These are phyloP conservation scores for Acanthosepion esculentum DNA, from an alignment of 2,888 invertebrate genomes.

Conservation along the genomic window DNA sequence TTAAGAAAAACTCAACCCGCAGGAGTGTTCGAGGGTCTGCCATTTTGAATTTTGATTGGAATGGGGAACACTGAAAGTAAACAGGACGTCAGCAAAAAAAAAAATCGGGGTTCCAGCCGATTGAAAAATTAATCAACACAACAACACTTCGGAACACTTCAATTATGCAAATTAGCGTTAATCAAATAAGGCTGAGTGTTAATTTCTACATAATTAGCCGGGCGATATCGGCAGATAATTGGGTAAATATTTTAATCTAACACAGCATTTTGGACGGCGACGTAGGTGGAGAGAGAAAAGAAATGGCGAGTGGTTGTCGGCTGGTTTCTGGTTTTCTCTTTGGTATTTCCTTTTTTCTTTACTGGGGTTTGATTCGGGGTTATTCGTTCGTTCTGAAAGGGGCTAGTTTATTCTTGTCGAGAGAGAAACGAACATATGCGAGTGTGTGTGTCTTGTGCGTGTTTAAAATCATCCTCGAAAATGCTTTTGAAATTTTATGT, in stretches of 20 bases:
- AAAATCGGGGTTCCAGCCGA: constrained; percentile 6
- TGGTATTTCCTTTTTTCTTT: background rate
- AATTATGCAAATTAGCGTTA: constrained; percentile 33
- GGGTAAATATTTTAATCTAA: constrained; percentile 15
- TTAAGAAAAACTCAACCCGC: background rate
- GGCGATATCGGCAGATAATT: background rate
- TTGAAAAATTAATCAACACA: constrained; percentile 33
- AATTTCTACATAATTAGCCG: constrained; percentile 33
- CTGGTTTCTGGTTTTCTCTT: background rate
- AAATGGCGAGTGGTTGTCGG: background rate
- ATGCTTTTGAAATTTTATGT: background rate
- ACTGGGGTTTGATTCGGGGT: background rate
- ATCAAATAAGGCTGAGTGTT: constrained; percentile 33
- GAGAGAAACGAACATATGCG: background rate
- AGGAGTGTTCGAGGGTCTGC: background rate
- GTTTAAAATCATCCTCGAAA: background rate
- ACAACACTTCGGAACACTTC: constrained; percentile 22
- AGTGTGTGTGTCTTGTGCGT: background rate
- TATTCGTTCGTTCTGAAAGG: background rate
- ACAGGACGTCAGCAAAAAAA: background rate
- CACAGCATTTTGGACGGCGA: background rate
- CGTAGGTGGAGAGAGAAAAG: no score
- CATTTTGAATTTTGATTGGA: background rate
- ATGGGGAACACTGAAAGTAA: background rate
- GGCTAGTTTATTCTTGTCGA: background rate